A percentile compares a stretch with the other conserved stretches of the same genome.
phyloP scores from a whole-genome alignment of 2,888 invertebrate genomes.

The Tanypteryx hageni region DNA sequence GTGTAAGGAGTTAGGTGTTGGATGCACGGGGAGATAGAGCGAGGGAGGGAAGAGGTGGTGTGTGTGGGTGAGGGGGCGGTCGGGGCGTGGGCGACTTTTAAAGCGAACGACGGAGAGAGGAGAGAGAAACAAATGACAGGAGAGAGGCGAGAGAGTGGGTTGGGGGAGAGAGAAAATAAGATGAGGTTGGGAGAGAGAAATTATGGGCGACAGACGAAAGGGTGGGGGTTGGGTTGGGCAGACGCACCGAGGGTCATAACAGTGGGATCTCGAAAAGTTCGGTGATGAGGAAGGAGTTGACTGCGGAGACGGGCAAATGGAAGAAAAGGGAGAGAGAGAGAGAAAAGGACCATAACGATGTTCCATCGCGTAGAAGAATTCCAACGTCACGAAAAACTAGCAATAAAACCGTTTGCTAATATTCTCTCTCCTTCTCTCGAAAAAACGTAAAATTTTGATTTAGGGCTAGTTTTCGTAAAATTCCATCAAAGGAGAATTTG shows the following conservation, averaged over 20 bases:
- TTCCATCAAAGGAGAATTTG: background rate
- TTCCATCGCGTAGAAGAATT: background rate
- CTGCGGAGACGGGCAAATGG: background rate
- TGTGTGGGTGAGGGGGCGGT: background rate
- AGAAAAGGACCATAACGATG: background rate
- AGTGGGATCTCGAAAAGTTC: background rate
- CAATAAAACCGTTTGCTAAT: background rate
- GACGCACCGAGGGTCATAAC: background rate
- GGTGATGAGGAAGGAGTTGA: background rate
- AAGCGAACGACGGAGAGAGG: background rate
- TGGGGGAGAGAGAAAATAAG: conserved; percentile 10
- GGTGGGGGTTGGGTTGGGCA: conserved; percentile 29
- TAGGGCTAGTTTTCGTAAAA: background rate
- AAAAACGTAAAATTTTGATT: conserved; percentile 14
- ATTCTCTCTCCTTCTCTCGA: background rate
- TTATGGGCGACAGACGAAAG: conserved; percentile 25
- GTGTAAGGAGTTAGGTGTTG: conserved; percentile 55
- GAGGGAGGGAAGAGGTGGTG: background rate
- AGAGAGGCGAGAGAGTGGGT: background rate
- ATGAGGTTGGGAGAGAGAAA: conserved; percentile 19
- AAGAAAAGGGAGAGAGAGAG: background rate
- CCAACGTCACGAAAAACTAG: background rate
- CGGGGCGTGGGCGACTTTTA: conserved; percentile 57
- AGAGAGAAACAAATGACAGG: background rate
- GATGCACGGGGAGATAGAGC: conserved; percentile 45